Percentiles rank a stretch among this genome's conserved stretches.
Evolutionary conservation across 2,113 vertebrate genomes (phyloP).

Genomic region (Apodemus sylvaticus): DNA sequence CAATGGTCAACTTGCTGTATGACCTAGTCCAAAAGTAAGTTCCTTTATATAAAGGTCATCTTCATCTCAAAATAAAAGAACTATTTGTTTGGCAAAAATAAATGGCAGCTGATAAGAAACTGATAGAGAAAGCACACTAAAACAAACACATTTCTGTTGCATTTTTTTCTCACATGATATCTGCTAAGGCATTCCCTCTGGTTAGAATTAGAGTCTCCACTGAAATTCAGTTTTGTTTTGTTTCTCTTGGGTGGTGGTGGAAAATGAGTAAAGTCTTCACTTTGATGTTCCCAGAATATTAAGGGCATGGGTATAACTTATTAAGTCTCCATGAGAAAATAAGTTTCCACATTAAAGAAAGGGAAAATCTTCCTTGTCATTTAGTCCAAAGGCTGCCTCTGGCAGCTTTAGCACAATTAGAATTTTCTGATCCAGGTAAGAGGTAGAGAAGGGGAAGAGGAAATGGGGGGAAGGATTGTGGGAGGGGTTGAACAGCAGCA

Average conservation of each 20-base stretch:
- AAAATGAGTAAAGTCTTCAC: not conserved
- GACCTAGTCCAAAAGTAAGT: not conserved
- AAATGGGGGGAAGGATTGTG: no score
- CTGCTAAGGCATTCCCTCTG: not conserved
- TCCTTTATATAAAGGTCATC: not conserved
- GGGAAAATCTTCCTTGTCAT: not conserved
- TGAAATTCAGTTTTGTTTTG: not conserved
- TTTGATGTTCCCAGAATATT: not conserved
- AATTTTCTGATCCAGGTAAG: not conserved
- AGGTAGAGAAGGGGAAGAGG: no score
- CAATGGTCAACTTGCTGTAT: not conserved
- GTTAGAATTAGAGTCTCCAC: not conserved
- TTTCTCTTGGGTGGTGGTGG: not conserved
- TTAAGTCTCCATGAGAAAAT: not conserved
- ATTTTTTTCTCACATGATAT: not conserved
- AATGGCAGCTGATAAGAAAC: not conserved
- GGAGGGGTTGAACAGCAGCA: no score
- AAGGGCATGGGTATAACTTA: not conserved
- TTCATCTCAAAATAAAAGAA: not conserved
- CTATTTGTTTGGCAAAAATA: not conserved
- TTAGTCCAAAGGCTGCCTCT: not conserved
- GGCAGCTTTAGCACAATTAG: not conserved
- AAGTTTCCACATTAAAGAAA: not conserved
- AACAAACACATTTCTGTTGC: not conserved
- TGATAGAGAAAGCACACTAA: not conserved